Percentiles rank a stretch among this genome's conserved stretches.
phyloP scores from a whole-genome alignment of 2,888 invertebrate species.

The Aleiodes testaceus region DNA sequence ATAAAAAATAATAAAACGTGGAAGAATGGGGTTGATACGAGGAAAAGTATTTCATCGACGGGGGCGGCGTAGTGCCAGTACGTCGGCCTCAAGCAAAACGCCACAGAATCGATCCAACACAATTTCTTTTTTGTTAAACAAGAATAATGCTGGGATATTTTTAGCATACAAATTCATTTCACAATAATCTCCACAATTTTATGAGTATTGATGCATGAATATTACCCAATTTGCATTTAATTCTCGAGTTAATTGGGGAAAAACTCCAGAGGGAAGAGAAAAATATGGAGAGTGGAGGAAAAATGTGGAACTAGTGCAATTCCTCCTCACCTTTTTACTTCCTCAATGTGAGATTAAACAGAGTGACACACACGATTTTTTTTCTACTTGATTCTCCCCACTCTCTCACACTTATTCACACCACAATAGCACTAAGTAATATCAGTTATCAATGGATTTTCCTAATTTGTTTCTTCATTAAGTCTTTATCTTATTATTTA shows the following conservation, averaged over 20 bases:
- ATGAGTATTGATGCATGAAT: too few relatives aligned
- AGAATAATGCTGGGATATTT: background rate
- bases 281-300: background rate
- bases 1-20: background rate
- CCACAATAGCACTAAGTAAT: background rate
- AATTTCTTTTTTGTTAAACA: slow-evolving; percentile 4
- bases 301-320: slow-evolving; percentile 14
- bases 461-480: background rate
- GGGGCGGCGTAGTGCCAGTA: slow-evolving; percentile 31
- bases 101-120: slow-evolving; percentile 66
- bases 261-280: background rate
- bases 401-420: slow-evolving; percentile 4
- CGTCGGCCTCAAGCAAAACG: slow-evolving; percentile 57
- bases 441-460: background rate
- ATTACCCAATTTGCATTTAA: too few relatives aligned
- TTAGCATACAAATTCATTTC: background rate
- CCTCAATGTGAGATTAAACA: background rate
- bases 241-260: too few relatives aligned
- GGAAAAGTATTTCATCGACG: slow-evolving; percentile 26
- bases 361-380: background rate
- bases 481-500: too few relatives aligned
- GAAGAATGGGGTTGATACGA: slow-evolving; percentile 26
- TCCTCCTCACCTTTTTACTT: slow-evolving; percentile 26
- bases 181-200: too few relatives aligned
- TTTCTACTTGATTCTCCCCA: background rate